phyloP scores from a whole-genome alignment of 2,888 invertebrate genomes.

The Muschampia staudingeri region DNA sequence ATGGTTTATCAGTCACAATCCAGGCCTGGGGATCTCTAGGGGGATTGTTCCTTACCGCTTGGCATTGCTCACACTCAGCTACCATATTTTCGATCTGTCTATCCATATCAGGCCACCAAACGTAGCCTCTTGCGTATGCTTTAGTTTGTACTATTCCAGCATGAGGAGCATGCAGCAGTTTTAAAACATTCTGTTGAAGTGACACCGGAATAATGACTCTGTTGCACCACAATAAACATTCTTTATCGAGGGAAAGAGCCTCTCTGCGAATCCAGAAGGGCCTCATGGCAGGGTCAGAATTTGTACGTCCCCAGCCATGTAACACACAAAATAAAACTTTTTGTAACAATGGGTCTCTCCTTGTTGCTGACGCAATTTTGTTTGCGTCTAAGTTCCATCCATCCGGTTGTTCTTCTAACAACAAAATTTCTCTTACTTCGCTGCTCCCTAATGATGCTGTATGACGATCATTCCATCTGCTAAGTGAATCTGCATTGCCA shows the following conservation, averaged over 20 bases:
- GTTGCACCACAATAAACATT: constrained; percentile 41
- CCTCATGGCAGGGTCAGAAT: constrained; percentile 39
- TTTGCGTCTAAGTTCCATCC: constrained; percentile 37
- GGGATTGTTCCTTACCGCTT: constrained; percentile 57
- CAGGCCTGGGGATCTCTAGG: constrained; percentile 60
- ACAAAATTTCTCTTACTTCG: constrained; percentile 2
- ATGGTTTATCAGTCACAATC: constrained; percentile 60
- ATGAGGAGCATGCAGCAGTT: constrained; percentile 39
- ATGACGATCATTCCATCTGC: constrained; percentile 21
- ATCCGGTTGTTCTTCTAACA: constrained; percentile 27
- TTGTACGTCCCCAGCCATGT: constrained; percentile 55
- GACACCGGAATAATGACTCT: constrained; percentile 38
- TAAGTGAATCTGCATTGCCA: constrained; percentile 28
- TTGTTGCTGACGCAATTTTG: constrained; percentile 37
- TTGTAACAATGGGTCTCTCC: constrained; percentile 25
- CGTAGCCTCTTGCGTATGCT: constrained; percentile 61
- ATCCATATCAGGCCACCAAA: constrained; percentile 60
- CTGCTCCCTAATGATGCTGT: not conserved
- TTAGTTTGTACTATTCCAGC: constrained; percentile 60
- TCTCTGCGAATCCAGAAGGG: constrained; percentile 54
- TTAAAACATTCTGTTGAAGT: constrained; percentile 35
- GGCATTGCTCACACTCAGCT: constrained; percentile 53
- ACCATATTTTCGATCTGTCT: constrained; percentile 54
- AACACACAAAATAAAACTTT: constrained; percentile 35
- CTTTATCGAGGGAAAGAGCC: constrained; percentile 44